Conservation (phyloP, 2,888 invertebrate genomes). For the Mythimna vitellina region DNA sequence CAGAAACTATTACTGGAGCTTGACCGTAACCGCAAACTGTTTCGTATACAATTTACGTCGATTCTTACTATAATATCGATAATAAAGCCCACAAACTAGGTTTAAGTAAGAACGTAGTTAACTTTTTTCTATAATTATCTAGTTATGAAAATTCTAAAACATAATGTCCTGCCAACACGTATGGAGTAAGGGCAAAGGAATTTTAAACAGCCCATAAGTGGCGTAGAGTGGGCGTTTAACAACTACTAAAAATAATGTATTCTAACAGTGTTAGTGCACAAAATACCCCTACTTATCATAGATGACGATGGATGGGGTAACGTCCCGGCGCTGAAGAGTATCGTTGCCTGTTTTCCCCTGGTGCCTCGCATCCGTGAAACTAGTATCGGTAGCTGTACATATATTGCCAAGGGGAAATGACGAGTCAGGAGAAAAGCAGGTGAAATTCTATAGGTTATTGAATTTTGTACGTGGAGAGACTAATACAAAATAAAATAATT, state of each 20-base stretch:
- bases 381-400: slow-evolving; percentile 23
- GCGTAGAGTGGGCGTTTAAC: slow-evolving; percentile 28
- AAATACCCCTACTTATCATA: slow-evolving; percentile 41
- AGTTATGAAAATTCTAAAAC: slow-evolving; percentile 44
- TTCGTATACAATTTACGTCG: slow-evolving; percentile 15
- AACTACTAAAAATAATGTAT: slow-evolving; percentile 50
- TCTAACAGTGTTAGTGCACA: slow-evolving; percentile 41
- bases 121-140: slow-evolving; percentile 30
- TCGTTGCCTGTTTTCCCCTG: slow-evolving; percentile 41
- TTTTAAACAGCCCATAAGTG: slow-evolving; percentile 33
- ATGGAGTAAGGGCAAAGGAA: slow-evolving; percentile 21
- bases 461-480: slow-evolving; percentile 16
- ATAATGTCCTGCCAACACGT: slow-evolving; percentile 39
- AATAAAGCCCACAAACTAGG: slow-evolving; percentile 7
- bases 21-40: slow-evolving; percentile 32
- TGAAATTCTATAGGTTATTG: slow-evolving; percentile 47
- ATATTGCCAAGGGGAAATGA: slow-evolving; percentile 20
- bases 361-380: slow-evolving; percentile 32
- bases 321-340: slow-evolving; percentile 36
- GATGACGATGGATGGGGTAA: slow-evolving; percentile 50
- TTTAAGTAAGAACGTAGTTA: slow-evolving; percentile 12
- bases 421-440: slow-evolving; percentile 38
- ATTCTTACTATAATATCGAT: slow-evolving; percentile 12
- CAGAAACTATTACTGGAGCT: slow-evolving; percentile 28
- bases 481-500: neutral